Evolutionary conservation across 2,113 vertebrate genomes (phyloP).

Genomic region (Saguinus midas): DNA sequence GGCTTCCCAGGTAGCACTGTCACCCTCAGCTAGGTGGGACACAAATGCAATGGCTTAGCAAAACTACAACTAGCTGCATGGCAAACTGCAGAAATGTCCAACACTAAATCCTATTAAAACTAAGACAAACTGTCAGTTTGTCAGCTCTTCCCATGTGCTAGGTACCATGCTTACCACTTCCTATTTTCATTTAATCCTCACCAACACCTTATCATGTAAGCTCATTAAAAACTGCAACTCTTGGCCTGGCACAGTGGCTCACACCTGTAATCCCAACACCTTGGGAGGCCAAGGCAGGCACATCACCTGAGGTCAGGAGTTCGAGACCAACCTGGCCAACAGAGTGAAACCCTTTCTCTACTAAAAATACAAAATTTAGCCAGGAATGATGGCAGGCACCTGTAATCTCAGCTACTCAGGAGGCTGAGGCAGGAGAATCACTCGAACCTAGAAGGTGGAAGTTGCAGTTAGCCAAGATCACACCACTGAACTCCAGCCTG

Average conservation of each 20-base stretch:
- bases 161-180: not conserved
- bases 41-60: not conserved
- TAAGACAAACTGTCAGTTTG: not conserved
- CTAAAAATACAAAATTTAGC: no score
- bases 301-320: no score
- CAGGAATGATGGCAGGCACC: no score
- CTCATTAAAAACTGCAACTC: not conserved
- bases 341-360: no score
- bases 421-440: no score
- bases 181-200: not conserved
- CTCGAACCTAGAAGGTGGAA: no score
- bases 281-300: no score
- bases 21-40: not conserved
- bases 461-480: no score
- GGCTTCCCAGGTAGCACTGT: not conserved
- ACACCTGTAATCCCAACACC: no score
- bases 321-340: no score
- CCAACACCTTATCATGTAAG: not conserved
- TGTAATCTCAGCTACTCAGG: no score
- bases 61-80: fast-evolving
- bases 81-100: not conserved
- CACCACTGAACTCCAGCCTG: no score
- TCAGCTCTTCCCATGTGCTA: not conserved
- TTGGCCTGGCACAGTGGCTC: not conserved
- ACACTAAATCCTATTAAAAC: not conserved